A percentile compares a stretch with the other conserved stretches of the same genome.
phyloP scores from a whole-genome alignment of 1,140 invertebrate species.

The Bombus pascuorum region DNA sequence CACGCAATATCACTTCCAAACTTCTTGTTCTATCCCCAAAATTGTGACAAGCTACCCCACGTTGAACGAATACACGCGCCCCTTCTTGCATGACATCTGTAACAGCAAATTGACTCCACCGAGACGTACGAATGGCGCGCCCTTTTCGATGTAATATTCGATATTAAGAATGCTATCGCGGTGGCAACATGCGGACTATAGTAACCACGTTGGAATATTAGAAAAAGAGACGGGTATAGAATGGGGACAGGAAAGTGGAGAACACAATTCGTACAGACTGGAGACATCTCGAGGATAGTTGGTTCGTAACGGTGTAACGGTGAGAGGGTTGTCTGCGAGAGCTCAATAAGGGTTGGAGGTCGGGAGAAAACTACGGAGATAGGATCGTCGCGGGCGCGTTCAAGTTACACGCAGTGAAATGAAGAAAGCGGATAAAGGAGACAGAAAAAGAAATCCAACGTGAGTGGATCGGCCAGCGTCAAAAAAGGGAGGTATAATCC shows the following conservation, averaged over 20 bases:
- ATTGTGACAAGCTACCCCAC: background rate
- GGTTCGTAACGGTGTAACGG: slow-evolving; percentile 43
- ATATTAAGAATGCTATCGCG: slow-evolving; percentile 26
- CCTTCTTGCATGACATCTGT: background rate
- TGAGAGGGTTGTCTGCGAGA: slow-evolving; percentile 32
- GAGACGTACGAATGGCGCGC: background rate
- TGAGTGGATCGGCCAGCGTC: slow-evolving; percentile 27
- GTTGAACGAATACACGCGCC: background rate
- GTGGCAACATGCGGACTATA: background rate
- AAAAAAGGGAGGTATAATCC: slow-evolving; percentile 54
- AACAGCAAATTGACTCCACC: slow-evolving; percentile 18
- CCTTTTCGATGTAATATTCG: slow-evolving; percentile 37
- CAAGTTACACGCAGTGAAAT: slow-evolving; percentile 57
- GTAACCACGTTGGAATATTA: slow-evolving; percentile 25
- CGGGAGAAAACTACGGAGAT: slow-evolving; percentile 63
- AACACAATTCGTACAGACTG: background rate
- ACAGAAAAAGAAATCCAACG: slow-evolving; percentile 49
- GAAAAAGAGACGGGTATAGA: background rate
- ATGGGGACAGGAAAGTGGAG: background rate
- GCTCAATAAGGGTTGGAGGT: slow-evolving; percentile 43
- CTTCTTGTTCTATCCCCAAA: background rate
- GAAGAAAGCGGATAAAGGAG: slow-evolving; percentile 63
- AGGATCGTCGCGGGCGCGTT: slow-evolving; percentile 42
- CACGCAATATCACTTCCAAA: too few relatives aligned
- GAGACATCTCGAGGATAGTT: slow-evolving; percentile 32